Base-by-base conservation (phyloP, 2,113 vertebrate species). In the Oryzias curvinotus region DNA sequence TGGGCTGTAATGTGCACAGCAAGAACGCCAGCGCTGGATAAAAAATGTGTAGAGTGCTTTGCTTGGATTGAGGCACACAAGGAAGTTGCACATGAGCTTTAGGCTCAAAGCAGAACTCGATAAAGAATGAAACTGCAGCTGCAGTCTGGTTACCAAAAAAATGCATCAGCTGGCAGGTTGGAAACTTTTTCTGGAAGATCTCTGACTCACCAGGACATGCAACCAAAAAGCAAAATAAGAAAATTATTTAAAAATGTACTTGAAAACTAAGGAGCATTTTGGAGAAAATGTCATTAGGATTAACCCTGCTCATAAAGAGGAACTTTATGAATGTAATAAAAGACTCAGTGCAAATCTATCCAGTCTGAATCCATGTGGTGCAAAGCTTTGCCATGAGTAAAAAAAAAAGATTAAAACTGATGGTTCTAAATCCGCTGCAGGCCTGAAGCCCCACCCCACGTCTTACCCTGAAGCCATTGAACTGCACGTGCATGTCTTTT, bases 401-500 rank as follows among this genome's bases (percentile, higher is more conserved):
- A 59, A 50, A 52, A 28, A 7, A 15, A 52, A 19, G 41, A 8
- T 56, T 23, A 46, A 53, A 67, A 43, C 46, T 3, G 44, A 49
- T 68, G 44, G 57, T 68, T 80, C 26, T 30, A 65, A 63, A 62
- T 47, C 26, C 16, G 25, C 60, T 48, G 57, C 61, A 58, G 61
- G 23, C 36, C 36, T 58, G 45, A 57, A 73, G 17, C 23, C 57
- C 23, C 50, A 28, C 55, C 23, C 52, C 28, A 28, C 49, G 26
- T 36, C 12, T 36, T 49, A 23, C 42, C 59, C 64, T 48, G 18
- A 15, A 66, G 66, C 52, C 1, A 23, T 65, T 47, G 14, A 5
- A 62, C 30, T 45, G 52, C 42, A n/a, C 25, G 55, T 30, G 28
- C 47, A 23, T 51, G 64, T 50, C 49, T 50, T 58, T 68, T 42